Evolutionary conservation across 2,888 invertebrate genomes (phyloP), one percentile per base, ranked within the genome.

Genomic region (Drosophila kokeensis): DNA sequence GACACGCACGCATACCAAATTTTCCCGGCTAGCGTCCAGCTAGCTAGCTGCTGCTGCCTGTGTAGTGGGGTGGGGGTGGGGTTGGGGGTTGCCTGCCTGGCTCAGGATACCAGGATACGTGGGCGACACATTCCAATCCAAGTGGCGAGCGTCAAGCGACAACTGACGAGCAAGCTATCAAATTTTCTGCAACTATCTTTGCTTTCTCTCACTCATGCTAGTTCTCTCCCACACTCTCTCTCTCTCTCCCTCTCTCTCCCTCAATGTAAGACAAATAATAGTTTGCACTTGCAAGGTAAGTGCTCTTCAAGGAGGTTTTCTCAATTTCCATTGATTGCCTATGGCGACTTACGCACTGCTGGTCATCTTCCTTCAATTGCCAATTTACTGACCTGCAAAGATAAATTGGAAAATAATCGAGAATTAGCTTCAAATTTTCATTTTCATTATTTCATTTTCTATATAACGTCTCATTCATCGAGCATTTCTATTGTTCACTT

Each of bases 1-100:
- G 71, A 75, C 84, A 84, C 89, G 87, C 84, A 84, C 87, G 89
- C 84, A 84, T 78, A 81, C 76, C 61, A 88, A 78, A 88, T 54
- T 42, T 27, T 68, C 80, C 29, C 5, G 21, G 34, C 7, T 54
- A 29, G 70, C 70, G 74, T 78, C 68, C 73, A 83, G 71, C 50
- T 38, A 11, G 36, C 5, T 38, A n/a, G n/a, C n/a, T n/a, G 38
- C 38, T 30, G 30, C 40, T 40, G 21, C 6, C 13, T 7, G 21
- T 34, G 48, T 27, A 54, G 53, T n/a, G 57, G 52, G 48, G 8
- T 1, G 30, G 45, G 48, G 21, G 15, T 4, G 2, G 50, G n/a
- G 1, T 6, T 3, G 13, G 4, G 15, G 21, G 10, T 27, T 11
- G 18, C 18, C 15, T 13, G 15, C 11, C 27, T 21, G 8, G 15